phyloP scores from a whole-genome alignment of 2,888 invertebrate genomes.

The Petrolisthes cinctipes region DNA sequence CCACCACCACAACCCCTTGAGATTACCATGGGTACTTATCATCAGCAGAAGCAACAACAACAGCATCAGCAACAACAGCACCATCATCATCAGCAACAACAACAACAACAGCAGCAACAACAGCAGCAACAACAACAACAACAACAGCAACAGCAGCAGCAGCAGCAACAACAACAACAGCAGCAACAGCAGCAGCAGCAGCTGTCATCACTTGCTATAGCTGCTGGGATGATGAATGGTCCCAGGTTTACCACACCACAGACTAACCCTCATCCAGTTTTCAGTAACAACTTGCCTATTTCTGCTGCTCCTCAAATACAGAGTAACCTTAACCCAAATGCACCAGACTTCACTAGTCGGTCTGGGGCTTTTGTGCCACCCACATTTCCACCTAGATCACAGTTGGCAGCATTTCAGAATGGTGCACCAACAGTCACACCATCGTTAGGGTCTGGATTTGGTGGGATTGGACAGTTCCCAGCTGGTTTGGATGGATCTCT shows the following conservation, averaged over 20 bases:
- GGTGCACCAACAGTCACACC: constrained; percentile 59
- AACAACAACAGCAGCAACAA: constrained; percentile 56
- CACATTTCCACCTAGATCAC: constrained; percentile 58
- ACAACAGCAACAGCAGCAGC: constrained; percentile 57
- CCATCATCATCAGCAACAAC: constrained; percentile 55
- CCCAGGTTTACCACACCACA: constrained; percentile 64
- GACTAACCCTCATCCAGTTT: constrained; percentile 63
- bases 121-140: constrained; percentile 56
- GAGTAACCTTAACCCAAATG: constrained; percentile 81
- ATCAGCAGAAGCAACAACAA: constrained; percentile 56
- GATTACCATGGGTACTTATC: constrained; percentile 41
- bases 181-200: constrained; percentile 62
- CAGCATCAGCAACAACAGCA: constrained; percentile 6
- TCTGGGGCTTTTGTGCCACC: constrained; percentile 68
- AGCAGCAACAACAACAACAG: constrained; percentile 51
- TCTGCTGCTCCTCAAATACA: constrained; percentile 65
- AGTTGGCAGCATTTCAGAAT: constrained; percentile 62
- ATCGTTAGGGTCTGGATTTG: constrained; percentile 49
- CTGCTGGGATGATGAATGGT: constrained; percentile 62
- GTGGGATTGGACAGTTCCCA: constrained; percentile 53
- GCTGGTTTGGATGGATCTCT: constrained; percentile 38
- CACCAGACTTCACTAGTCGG: constrained; percentile 81
- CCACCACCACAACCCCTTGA: constrained; percentile 50
- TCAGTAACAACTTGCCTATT: constrained; percentile 63
- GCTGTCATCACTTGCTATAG: constrained; percentile 33